Percentiles rank a stretch among this genome's conserved stretches.
Evolutionary conservation across 2,888 invertebrate species (phyloP).

Genomic region (Eupithecia abbreviata): DNA sequence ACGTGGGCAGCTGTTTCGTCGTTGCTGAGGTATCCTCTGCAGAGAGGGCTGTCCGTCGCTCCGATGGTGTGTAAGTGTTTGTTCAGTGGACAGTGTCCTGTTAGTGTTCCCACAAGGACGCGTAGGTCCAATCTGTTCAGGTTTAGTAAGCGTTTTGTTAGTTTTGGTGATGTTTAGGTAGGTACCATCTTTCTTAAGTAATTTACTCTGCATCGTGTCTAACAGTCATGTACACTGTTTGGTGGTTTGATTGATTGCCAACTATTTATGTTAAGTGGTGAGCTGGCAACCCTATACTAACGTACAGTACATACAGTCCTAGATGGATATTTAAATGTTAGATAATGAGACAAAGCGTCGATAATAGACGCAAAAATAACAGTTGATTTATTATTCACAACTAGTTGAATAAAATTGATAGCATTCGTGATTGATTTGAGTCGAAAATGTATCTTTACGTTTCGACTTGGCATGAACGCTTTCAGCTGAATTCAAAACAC

Average conservation of each 20-base stretch:
- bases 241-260: conserved; percentile 63
- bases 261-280: conserved; percentile 40
- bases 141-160: too few species aligned
- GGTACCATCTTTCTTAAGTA: not conserved
- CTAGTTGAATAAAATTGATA: conserved; percentile 3
- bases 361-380: not conserved
- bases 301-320: not conserved
- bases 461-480: conserved; percentile 13
- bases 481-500: conserved; percentile 3
- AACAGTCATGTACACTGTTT: not conserved
- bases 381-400: conserved; percentile 6
- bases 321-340: not conserved
- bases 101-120: too few species aligned
- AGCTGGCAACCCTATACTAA: conserved; percentile 2
- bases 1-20: too few species aligned
- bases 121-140: too few species aligned
- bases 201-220: not conserved
- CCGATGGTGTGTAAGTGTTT: too few species aligned
- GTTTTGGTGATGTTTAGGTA: too few species aligned
- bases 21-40: too few species aligned
- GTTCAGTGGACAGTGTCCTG: too few species aligned
- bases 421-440: conserved; percentile 6
- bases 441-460: conserved; percentile 7
- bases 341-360: not conserved
- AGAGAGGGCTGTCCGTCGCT: too few species aligned